Percentiles rank a stretch among this genome's conserved stretches.
Conservation (phyloP, 2,888 invertebrate genomes). For the Nymphalis polychloros region DNA sequence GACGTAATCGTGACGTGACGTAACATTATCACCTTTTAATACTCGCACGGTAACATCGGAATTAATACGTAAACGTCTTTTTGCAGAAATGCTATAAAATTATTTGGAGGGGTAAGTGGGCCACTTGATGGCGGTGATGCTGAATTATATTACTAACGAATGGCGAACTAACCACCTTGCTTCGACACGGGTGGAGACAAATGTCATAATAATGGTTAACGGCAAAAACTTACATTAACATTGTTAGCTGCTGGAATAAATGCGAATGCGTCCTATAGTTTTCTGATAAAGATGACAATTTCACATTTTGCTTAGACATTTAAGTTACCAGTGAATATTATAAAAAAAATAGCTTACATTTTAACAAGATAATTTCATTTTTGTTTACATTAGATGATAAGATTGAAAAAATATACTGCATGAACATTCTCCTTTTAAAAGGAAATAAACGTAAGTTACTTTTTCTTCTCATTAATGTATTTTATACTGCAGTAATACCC, state of each 20-base stretch:
- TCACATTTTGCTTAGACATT: neutral
- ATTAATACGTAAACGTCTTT: neutral
- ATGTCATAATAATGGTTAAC: neutral
- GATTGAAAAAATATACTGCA: too few species aligned
- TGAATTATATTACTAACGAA: neutral
- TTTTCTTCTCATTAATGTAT: too few species aligned
- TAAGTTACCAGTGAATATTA: neutral
- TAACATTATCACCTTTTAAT: slow-evolving; percentile 28
- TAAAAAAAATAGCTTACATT: neutral
- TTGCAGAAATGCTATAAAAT: neutral
- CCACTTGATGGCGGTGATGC: too few species aligned
- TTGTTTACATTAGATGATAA: neutral
- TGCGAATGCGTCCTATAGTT: neutral
- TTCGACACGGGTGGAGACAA: neutral
- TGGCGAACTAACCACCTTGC: neutral
- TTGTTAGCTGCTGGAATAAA: too few species aligned
- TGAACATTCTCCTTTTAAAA: too few species aligned
- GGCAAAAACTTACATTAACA: neutral
- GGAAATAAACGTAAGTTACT: too few species aligned
- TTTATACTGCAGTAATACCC: too few species aligned
- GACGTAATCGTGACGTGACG: slow-evolving; percentile 36
- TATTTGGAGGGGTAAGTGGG: neutral
- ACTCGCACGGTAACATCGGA: neutral
- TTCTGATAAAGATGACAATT: neutral
- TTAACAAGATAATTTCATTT: neutral